A percentile compares a stretch with the other conserved stretches of the same genome.
Conservation (phyloP, 2,888 invertebrate species). For the Allolobophora icterica region DNA sequence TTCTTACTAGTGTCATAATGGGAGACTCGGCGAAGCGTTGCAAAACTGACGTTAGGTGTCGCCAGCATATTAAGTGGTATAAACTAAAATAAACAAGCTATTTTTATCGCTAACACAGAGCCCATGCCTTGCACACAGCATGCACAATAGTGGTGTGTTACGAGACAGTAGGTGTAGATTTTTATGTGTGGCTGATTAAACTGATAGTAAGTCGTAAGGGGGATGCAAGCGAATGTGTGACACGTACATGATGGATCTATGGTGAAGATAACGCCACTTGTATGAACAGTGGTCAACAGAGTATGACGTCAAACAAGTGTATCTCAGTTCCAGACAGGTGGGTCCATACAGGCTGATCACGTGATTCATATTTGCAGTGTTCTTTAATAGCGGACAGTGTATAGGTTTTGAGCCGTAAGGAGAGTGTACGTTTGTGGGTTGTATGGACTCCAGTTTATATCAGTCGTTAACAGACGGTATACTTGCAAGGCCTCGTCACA, state of each 20-base stretch:
- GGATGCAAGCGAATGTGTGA: not conserved
- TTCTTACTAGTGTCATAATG: no score
- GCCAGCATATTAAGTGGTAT: no score
- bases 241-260: not conserved
- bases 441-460: not conserved
- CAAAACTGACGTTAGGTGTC: no score
- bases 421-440: no score
- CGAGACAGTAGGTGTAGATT: not conserved
- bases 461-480: not conserved
- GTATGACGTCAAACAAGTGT: not conserved
- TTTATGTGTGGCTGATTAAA: not conserved
- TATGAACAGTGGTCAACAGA: not conserved
- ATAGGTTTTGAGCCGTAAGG: no score
- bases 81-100: no score
- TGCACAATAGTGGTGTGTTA: no score
- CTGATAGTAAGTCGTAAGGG: not conserved
- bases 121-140: not conserved
- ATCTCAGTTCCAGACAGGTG: not conserved
- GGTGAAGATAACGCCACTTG: not conserved
- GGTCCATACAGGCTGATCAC: not conserved
- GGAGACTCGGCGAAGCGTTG: no score
- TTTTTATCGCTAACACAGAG: not conserved
- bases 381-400: not conserved
- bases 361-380: not conserved
- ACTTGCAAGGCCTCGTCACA: not conserved